A percentile compares a stretch with the other conserved stretches of the same genome.
Conservation (phyloP, 1,140 invertebrate species). For the Pissodes strobi region DNA sequence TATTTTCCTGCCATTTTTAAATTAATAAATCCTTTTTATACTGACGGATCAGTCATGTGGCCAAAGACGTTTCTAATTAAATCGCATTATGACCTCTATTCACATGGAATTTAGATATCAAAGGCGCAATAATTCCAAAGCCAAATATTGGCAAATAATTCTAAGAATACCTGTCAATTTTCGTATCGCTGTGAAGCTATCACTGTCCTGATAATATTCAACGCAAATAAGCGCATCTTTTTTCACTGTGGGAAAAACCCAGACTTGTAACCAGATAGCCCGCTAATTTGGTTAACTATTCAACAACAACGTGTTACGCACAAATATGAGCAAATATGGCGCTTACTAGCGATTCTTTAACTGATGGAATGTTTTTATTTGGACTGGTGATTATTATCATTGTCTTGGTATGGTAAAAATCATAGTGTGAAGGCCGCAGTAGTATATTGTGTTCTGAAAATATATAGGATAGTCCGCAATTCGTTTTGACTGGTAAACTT, state of each 20-base stretch:
- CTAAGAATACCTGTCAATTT: slow-evolving; percentile 7
- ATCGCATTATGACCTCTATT: slow-evolving; percentile 2
- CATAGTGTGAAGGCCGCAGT: too few species aligned
- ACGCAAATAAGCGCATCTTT: slow-evolving; percentile 11
- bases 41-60: too few species aligned
- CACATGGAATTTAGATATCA: neutral
- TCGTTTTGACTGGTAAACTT: too few species aligned
- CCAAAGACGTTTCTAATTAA: too few species aligned
- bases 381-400: too few species aligned
- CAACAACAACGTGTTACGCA: neutral
- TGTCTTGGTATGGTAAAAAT: too few species aligned
- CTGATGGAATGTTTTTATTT: too few species aligned
- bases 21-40: too few species aligned
- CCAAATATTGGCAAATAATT: slow-evolving; percentile 12
- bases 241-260: slow-evolving; percentile 18
- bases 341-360: too few species aligned
- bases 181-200: slow-evolving; percentile 15
- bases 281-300: slow-evolving; percentile 3
- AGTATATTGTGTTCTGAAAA: too few species aligned
- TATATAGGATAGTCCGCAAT: too few species aligned
- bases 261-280: slow-evolving; percentile 6
- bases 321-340: neutral
- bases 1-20: too few species aligned
- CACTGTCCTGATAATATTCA: slow-evolving; percentile 7
- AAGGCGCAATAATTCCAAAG: slow-evolving; percentile 1